phyloP scores from a whole-genome alignment of 2,888 invertebrate genomes.

The Mystacides longicornis region DNA sequence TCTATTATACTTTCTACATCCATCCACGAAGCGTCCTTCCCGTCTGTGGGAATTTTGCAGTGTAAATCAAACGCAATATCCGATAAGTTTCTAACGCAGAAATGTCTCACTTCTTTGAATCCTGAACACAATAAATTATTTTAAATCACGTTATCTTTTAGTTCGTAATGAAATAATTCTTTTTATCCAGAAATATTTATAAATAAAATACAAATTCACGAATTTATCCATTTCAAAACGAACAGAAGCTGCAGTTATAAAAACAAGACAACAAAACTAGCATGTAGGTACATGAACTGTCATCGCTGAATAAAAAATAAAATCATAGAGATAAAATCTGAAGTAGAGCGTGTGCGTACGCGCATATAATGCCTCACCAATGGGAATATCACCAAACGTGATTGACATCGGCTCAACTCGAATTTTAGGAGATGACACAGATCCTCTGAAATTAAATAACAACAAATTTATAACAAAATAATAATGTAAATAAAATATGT shows the following conservation, averaged over 20 bases:
- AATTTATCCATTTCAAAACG: no score
- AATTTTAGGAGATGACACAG: slow-evolving; percentile 6
- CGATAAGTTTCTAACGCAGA: slow-evolving; percentile 13
- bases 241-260: no score
- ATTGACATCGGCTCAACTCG: slow-evolving; percentile 3
- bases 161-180: neutral
- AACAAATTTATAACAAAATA: no score
- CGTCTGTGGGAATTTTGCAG: slow-evolving; percentile 13
- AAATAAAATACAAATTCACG: no score
- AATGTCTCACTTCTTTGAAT: neutral
- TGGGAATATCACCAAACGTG: slow-evolving; percentile 8
- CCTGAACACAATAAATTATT: slow-evolving; percentile 3
- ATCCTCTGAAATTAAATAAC: slow-evolving; percentile 8
- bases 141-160: neutral
- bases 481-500: no score
- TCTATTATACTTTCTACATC: slow-evolving; percentile 3
- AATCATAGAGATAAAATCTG: no score
- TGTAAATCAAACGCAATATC: slow-evolving; percentile 4
- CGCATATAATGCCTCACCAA: no score
- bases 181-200: no score
- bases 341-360: no score
- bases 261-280: no score
- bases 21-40: slow-evolving; percentile 3
- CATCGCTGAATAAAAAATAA: no score
- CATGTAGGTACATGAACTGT: no score